These are phyloP conservation scores for Eulemur rufifrons DNA, from an alignment of 2,113 vertebrate species.

Conservation along the genomic window DNA sequence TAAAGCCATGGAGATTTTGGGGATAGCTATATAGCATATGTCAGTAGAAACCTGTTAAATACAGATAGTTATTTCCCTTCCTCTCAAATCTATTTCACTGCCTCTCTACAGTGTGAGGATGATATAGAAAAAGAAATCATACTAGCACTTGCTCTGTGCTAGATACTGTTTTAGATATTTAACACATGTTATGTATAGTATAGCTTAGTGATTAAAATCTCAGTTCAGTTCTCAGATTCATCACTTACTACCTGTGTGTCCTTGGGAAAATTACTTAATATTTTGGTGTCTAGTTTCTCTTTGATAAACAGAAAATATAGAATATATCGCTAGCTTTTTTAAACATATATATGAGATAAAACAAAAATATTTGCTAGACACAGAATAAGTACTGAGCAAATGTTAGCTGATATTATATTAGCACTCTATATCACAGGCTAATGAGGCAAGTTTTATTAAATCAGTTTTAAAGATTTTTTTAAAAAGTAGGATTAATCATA, in stretches of 20 bases:
- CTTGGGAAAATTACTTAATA: neutral
- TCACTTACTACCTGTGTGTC: neutral
- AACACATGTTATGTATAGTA: neutral
- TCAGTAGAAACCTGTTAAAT: neutral
- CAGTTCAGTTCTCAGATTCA: neutral
- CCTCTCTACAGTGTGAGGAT: neutral
- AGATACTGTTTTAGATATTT: neutral
- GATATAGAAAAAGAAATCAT: neutral
- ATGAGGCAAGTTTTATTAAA: conserved; percentile 1
- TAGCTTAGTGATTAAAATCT: neutral
- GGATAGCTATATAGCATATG: neutral
- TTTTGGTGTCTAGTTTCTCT: neutral
- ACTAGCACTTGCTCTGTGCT: neutral
- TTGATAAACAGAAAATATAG: neutral
- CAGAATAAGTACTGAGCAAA: neutral
- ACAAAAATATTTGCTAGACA: neutral
- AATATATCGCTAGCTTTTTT: neutral
- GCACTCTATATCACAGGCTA: neutral
- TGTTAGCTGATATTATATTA: neutral
- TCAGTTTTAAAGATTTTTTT: neutral
- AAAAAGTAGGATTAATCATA: neutral
- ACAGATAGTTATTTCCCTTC: neutral
- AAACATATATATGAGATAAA: neutral
- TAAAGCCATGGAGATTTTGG: neutral
- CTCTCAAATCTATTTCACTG: neutral